These are phyloP conservation scores for Protosalanx chinensis DNA, from an alignment of 2,797 vertebrate species.

Conservation along the genomic window DNA sequence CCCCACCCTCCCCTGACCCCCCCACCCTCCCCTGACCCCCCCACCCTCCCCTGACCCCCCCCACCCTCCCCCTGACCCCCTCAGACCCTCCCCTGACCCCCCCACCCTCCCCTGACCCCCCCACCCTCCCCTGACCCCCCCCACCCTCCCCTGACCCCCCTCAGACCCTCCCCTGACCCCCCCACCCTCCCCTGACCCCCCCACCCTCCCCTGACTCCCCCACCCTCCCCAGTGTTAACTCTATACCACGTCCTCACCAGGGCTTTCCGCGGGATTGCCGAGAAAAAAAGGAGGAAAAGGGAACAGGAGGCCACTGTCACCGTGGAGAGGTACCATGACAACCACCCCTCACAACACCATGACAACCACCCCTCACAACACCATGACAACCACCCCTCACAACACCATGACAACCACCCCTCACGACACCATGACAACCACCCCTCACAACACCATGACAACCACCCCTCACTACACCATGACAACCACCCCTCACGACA, in stretches of 20 bases:
- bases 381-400: too few species aligned
- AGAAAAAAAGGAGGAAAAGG: slow-evolving; percentile 94
- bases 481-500: too few species aligned
- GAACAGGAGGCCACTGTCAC: slow-evolving; percentile 83
- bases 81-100: too few species aligned
- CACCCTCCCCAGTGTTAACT: slow-evolving; percentile 38
- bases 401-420: too few species aligned
- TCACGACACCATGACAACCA: too few species aligned
- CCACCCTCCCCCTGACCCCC: not conserved
- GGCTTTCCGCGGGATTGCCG: slow-evolving; percentile 94
- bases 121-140: not conserved
- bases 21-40: not conserved
- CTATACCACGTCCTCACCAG: slow-evolving; percentile 82
- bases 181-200: slow-evolving; percentile 3
- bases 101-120: slow-evolving; percentile 7
- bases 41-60: slow-evolving; percentile 2
- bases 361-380: too few species aligned
- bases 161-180: not conserved
- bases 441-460: too few species aligned
- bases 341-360: too few species aligned
- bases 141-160: slow-evolving; percentile 3
- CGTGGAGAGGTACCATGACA: too few species aligned
- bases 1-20: not conserved
- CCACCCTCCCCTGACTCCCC: not conserved
- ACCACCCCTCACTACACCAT: too few species aligned